Conservation (phyloP, 1,140 invertebrate species). For the Brachystomella parvula region DNA sequence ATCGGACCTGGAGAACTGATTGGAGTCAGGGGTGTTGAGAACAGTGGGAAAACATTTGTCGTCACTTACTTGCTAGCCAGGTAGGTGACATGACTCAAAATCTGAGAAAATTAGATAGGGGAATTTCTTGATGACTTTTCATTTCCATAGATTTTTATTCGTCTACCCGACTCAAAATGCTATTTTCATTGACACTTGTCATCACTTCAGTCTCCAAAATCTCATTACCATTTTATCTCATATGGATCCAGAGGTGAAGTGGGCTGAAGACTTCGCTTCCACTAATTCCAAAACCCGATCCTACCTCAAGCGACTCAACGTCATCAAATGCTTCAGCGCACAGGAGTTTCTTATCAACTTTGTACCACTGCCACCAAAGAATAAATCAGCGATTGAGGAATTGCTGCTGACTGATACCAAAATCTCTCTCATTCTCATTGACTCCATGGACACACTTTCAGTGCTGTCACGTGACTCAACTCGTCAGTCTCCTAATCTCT, state of each 20-base stretch:
- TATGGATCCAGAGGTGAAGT: neutral
- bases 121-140: neutral
- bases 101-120: slow-evolving; percentile 7
- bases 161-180: slow-evolving; percentile 16
- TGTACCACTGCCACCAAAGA: neutral
- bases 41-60: slow-evolving; percentile 26
- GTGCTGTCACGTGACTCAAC: too few species aligned
- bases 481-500: too few species aligned
- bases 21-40: slow-evolving; percentile 19
- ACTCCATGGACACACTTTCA: slow-evolving; percentile 16
- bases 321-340: slow-evolving; percentile 9
- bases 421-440: slow-evolving; percentile 17
- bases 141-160: slow-evolving; percentile 10
- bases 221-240: slow-evolving; percentile 13
- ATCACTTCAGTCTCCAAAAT: slow-evolving; percentile 16
- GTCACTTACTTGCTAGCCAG: slow-evolving; percentile 26
- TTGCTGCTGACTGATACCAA: slow-evolving; percentile 10
- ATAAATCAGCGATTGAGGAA: slow-evolving; percentile 14
- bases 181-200: slow-evolving; percentile 18
- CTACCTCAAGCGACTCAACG: slow-evolving; percentile 15
- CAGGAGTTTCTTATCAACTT: slow-evolving; percentile 18
- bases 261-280: neutral
- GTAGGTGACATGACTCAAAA: slow-evolving; percentile 6
- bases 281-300: neutral
- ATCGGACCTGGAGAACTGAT: slow-evolving; percentile 21